A percentile compares a stretch with the other conserved stretches of the same genome.
These are phyloP conservation scores for Eustalomyia histrio DNA, from an alignment of 2,888 invertebrate genomes.

Conservation along the genomic window DNA sequence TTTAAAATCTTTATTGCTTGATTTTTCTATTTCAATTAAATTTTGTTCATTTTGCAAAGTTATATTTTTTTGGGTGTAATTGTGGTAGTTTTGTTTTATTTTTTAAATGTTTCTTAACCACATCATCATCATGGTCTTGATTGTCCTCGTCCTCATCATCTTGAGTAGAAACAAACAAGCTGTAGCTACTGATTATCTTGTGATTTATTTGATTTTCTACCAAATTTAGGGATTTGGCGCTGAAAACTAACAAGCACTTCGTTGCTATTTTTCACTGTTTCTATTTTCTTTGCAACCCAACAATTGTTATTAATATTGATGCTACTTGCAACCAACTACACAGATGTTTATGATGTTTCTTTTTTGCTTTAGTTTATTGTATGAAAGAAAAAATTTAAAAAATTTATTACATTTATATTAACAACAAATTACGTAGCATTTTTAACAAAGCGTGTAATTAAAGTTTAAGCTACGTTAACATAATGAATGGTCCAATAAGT, in stretches of 20 bases:
- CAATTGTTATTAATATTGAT: constrained; percentile 50
- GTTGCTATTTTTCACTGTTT: constrained; percentile 8
- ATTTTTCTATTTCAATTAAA: constrained; percentile 13
- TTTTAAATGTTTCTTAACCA: constrained; percentile 57
- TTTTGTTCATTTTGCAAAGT: constrained; percentile 14
- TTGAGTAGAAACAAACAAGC: constrained; percentile 22
- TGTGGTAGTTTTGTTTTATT: constrained; percentile 24
- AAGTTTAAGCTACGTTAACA: constrained; percentile 41
- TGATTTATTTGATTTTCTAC: constrained; percentile 68
- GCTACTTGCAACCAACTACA: constrained; percentile 29
- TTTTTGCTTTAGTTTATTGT: no score
- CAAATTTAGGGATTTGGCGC: constrained; percentile 68
- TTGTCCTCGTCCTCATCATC: constrained; percentile 21
- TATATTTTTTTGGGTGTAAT: constrained; percentile 20
- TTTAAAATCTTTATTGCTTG: background rate
- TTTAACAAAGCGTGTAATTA: constrained; percentile 61
- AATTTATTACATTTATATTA: constrained; percentile 57
- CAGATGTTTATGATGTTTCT: constrained; percentile 32
- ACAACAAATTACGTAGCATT: constrained; percentile 53
- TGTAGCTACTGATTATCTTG: constrained; percentile 67
- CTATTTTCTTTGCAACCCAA: constrained; percentile 18
- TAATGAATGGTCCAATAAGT: constrained; percentile 34
- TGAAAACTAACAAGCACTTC: constrained; percentile 67
- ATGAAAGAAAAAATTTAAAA: constrained; percentile 28
- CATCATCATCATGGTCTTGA: constrained; percentile 38